These are phyloP conservation scores for Tachyglossus aculeatus DNA, from an alignment of 2,797 vertebrate species.

Conservation along the genomic window DNA sequence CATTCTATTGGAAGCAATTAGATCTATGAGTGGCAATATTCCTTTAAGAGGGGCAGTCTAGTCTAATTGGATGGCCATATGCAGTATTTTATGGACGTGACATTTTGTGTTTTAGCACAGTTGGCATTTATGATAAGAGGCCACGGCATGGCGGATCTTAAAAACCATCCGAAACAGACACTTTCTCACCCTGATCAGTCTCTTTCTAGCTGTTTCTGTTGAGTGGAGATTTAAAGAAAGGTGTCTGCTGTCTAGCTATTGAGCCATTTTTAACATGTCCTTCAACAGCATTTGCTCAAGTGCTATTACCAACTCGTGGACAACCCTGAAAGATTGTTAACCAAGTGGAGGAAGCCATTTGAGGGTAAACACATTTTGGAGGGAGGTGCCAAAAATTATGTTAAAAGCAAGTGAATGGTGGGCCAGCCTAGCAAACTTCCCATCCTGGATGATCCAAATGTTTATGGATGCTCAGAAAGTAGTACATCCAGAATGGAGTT, in stretches of 20 bases:
- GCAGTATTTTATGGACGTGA: constrained; percentile 48
- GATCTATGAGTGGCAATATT: constrained; percentile 44
- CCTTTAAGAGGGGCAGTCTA: constrained; percentile 56
- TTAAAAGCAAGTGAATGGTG: background rate
- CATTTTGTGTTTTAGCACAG: constrained; percentile 45
- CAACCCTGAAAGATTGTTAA: background rate
- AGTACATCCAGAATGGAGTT: background rate
- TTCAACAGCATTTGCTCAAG: constrained; percentile 20
- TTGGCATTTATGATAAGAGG: constrained; percentile 50
- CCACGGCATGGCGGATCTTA: constrained; percentile 32
- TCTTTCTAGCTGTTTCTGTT: constrained; percentile 40
- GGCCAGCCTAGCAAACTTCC: constrained; percentile 19
- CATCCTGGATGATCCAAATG: constrained; percentile 5
- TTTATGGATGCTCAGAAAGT: constrained; percentile 8
- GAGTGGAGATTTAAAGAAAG: constrained; percentile 39
- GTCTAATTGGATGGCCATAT: constrained; percentile 48
- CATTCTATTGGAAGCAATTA: constrained; percentile 62
- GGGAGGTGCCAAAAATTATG: constrained; percentile 8
- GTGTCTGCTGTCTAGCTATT: constrained; percentile 26
- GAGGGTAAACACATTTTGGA: background rate
- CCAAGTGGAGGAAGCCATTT: background rate
- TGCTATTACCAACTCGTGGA: background rate
- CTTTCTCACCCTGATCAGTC: constrained; percentile 32
- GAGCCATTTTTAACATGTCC: constrained; percentile 31
- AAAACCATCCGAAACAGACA: constrained; percentile 19